Evolutionary conservation across 2,797 vertebrate species (phyloP), one percentile per base, ranked within the genome.

Genomic region (Leptodactylus fallax): DNA sequence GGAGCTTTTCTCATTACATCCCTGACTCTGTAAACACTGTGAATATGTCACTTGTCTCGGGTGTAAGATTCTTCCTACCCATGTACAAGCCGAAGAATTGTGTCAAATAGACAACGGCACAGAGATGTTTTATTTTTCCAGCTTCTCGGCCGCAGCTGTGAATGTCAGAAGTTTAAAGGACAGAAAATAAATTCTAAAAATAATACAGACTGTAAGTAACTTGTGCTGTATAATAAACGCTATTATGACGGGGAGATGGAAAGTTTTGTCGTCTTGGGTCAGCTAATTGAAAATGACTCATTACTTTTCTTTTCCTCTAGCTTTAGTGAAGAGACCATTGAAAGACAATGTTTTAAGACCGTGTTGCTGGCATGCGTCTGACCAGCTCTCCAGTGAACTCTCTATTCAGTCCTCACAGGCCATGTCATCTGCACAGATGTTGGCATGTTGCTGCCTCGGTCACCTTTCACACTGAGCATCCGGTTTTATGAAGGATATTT

Each of bases 311-410:
- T 96, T 96, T 96, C 93, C 93, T 63, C 55, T 92, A 8, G 27
- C 55, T 7, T 47, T 93, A 96, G 95, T 98, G 97, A 98, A 98
- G 97, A 96, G 95, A 94, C 96, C 94, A 98, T 97, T 99, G 97
- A 98, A 96, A 95, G 96, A 96, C 95, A 94, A 96, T 97, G 95
- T 97, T 96, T 96, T 97, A 96, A 94, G 95, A 96, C 96, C 93
- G 71, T 92, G 93, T 94, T 91, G 74, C 94, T 94, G 94, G 95
- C 95, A 93, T 90, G 91, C 94, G 94, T 91, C 93, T 90, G 92
- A 92, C 91, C 89, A 93, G 93, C 93, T 94, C 77, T 89, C 94
- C 94, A 93, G 92, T 94, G 96, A 95, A 94, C 94, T 94, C 93
- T 94, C 95, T 93, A 95, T 97, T 96, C 95, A 95, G 94, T 91